Evolutionary conservation across 53 echinoderm and acorn worm genomes (phyloP).

Genomic region (Crossaster papposus): DNA sequence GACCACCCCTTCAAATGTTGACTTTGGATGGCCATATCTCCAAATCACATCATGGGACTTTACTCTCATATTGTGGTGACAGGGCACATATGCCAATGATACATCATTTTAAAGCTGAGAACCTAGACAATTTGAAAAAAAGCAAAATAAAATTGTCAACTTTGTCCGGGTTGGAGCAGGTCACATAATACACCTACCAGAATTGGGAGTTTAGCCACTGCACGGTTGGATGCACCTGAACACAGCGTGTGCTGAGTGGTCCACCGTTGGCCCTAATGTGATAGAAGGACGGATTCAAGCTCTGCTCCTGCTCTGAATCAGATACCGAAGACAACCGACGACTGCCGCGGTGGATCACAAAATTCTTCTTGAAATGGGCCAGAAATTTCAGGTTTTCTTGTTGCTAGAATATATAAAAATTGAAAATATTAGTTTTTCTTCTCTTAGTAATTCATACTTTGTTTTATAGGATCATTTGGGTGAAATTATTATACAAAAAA

Average conservation of each 20-base stretch:
- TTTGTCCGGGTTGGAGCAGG: too few relatives aligned
- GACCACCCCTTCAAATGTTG: too few relatives aligned
- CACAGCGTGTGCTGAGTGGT: conserved; percentile 82
- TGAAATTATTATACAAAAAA: too few relatives aligned
- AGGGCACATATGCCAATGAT: too few relatives aligned
- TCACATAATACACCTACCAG: conserved; percentile 69
- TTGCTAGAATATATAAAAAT: conserved; percentile 72
- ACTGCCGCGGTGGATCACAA: conserved; percentile 86
- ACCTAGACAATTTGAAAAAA: too few relatives aligned
- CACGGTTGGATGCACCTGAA: conserved; percentile 89
- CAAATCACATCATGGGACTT: too few relatives aligned
- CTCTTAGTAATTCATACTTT: neutral
- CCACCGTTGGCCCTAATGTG: conserved; percentile 93
- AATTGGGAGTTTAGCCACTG: conserved; percentile 99
- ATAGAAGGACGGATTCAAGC: conserved; percentile 82
- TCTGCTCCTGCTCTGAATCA: conserved; percentile 54
- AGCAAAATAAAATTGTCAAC: too few relatives aligned
- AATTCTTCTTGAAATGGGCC: conserved; percentile 98
- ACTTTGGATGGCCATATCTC: too few relatives aligned
- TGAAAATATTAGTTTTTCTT: neutral
- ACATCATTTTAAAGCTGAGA: too few relatives aligned
- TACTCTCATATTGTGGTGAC: too few relatives aligned
- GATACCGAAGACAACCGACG: conserved; percentile 65
- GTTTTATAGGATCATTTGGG: too few relatives aligned
- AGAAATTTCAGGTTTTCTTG: conserved; percentile 99